Conservation (phyloP, 2,797 vertebrate species). For the Acanthopagrus latus region DNA sequence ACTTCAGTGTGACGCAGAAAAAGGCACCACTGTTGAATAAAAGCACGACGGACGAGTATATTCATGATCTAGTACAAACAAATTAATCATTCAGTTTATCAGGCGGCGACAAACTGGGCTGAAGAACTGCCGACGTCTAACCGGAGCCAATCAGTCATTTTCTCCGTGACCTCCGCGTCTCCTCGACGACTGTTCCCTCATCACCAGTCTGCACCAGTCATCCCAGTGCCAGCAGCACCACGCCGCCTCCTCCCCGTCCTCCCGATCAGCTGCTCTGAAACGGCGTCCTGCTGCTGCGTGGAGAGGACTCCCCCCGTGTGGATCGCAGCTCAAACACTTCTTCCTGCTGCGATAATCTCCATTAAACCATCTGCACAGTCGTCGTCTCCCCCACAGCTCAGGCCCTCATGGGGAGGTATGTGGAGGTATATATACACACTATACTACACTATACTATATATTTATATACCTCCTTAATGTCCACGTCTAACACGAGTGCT, state of each 20-base stretch:
- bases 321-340: conserved; percentile 77
- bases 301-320: conserved; percentile 75
- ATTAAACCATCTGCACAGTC: conserved; percentile 88
- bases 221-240: neutral
- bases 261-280: conserved; percentile 43
- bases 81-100: conserved; percentile 43
- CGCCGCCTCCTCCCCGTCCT: neutral
- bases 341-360: conserved; percentile 89
- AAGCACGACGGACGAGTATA: conserved; percentile 36
- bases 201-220: conserved; percentile 20
- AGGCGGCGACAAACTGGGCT: conserved; percentile 5
- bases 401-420: neutral
- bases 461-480: neutral
- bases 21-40: conserved; percentile 9
- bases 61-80: conserved; percentile 21
- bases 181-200: conserved; percentile 47
- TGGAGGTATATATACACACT: too few species aligned
- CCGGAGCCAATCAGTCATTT: conserved; percentile 12
- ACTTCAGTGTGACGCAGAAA: neutral
- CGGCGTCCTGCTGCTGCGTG: conserved; percentile 65
- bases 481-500: neutral
- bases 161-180: conserved; percentile 45
- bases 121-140: neutral
- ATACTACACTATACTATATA: too few species aligned
- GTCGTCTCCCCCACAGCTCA: conserved; percentile 51